A percentile compares a stretch with the other conserved stretches of the same genome.
phyloP scores from a whole-genome alignment of 2,113 vertebrate species.

The Coryphaenoides rupestris region DNA sequence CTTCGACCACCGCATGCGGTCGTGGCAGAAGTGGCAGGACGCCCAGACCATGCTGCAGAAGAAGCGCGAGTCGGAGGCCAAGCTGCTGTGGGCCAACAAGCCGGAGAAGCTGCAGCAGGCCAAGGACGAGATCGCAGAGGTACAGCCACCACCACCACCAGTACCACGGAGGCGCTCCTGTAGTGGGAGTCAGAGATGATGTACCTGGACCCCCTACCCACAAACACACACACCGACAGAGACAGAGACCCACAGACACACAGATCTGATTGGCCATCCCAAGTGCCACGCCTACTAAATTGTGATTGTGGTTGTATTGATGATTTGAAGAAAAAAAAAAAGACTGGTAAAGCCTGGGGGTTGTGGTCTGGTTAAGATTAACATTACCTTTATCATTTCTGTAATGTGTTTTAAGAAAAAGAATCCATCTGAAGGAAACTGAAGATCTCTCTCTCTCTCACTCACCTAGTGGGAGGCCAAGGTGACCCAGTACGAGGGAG shows the following conservation, averaged over 20 bases:
- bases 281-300: too few relatives aligned
- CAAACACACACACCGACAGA: too few relatives aligned
- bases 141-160: constrained; percentile 31
- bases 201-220: too few relatives aligned
- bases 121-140: constrained; percentile 94
- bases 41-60: constrained; percentile 88
- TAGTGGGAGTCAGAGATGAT: too few relatives aligned
- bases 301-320: neutral
- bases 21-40: constrained; percentile 98
- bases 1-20: constrained; percentile 96
- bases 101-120: constrained; percentile 95
- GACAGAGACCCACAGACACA: too few relatives aligned
- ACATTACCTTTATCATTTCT: too few relatives aligned
- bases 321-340: neutral
- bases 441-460: too few relatives aligned
- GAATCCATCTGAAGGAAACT: neutral
- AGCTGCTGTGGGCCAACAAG: constrained; percentile 95
- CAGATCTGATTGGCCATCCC: too few relatives aligned
- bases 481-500: constrained; percentile 90
- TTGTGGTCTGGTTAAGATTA: too few relatives aligned
- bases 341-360: neutral
- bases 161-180: too few relatives aligned
- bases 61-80: constrained; percentile 91
- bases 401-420: too few relatives aligned
- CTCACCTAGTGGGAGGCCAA: constrained; percentile 89